A percentile compares a stretch with the other conserved stretches of the same genome.
phyloP scores from a whole-genome alignment of 2,113 vertebrate species.

The Pipra filicauda region DNA sequence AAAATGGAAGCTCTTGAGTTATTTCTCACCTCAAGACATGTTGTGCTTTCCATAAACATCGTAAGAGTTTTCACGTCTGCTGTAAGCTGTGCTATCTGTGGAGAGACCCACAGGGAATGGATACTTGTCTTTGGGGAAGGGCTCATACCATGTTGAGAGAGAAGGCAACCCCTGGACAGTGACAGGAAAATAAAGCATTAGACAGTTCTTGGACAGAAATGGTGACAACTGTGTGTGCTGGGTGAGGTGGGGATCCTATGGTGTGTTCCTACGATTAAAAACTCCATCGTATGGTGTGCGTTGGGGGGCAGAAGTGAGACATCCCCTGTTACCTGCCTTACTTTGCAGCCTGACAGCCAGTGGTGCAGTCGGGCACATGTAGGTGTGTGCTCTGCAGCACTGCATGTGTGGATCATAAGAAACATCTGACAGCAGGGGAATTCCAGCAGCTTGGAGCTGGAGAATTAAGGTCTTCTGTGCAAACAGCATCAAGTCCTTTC shows the following conservation, averaged over 20 bases:
- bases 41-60: background rate
- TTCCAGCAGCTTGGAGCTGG: background rate
- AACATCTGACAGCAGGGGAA: background rate
- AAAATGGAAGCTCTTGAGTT: background rate
- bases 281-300: too few relatives aligned
- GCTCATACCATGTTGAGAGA: accelerated
- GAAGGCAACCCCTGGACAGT: background rate
- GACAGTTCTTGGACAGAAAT: background rate
- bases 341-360: background rate
- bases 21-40: background rate
- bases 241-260: background rate
- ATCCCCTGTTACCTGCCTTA: too few relatives aligned
- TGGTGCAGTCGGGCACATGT: accelerated
- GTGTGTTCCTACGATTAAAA: accelerated
- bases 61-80: background rate
- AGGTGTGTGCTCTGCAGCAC: background rate
- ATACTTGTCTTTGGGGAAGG: background rate
- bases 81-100: background rate
- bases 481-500: background rate
- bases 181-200: background rate
- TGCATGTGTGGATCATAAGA: accelerated
- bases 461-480: too few relatives aligned
- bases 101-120: background rate
- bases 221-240: accelerated
- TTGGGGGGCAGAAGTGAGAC: background rate